phyloP scores from a whole-genome alignment of 2,888 invertebrate genomes.

The Drosophila antonietae region DNA sequence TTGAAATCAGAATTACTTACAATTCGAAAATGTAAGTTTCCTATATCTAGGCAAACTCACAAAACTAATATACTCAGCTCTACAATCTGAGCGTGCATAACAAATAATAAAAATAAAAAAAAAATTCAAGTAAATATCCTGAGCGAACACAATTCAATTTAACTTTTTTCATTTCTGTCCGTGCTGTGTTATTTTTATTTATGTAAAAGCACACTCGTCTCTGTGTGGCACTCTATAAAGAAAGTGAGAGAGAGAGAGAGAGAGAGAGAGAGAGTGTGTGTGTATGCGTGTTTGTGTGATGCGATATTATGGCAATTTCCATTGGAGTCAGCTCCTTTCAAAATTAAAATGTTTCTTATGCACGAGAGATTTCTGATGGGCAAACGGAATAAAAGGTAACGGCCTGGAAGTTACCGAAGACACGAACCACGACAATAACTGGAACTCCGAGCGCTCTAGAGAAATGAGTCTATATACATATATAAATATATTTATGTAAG shows the following conservation, averaged over 20 bases:
- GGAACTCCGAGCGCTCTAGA: conserved; percentile 33
- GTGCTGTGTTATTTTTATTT: conserved; percentile 76
- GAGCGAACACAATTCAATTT: conserved; percentile 78
- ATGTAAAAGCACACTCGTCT: conserved; percentile 61
- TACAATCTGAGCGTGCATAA: neutral
- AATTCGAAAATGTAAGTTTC: too few species aligned
- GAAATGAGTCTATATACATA: conserved; percentile 10
- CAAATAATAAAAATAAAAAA: conserved; percentile 13
- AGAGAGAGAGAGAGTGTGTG: conserved; percentile 32
- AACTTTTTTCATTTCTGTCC: conserved; percentile 77
- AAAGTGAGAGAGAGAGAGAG: conserved; percentile 35
- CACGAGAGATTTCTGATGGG: conserved; percentile 77
- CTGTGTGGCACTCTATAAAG: conserved; percentile 20
- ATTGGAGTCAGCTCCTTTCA: conserved; percentile 72
- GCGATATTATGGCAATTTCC: conserved; percentile 76
- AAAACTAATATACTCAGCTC: neutral
- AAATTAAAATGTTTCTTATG: conserved; percentile 82
- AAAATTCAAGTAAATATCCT: conserved; percentile 68
- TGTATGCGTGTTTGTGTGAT: conserved; percentile 46
- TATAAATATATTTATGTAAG: neutral
- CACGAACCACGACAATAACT: conserved; percentile 53
- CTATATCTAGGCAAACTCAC: neutral
- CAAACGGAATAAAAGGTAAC: conserved; percentile 74
- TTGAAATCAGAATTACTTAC: neutral
- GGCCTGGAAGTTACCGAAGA: conserved; percentile 72